phyloP scores from a whole-genome alignment of 2,888 invertebrate genomes.

The Autographa pulchrina region DNA sequence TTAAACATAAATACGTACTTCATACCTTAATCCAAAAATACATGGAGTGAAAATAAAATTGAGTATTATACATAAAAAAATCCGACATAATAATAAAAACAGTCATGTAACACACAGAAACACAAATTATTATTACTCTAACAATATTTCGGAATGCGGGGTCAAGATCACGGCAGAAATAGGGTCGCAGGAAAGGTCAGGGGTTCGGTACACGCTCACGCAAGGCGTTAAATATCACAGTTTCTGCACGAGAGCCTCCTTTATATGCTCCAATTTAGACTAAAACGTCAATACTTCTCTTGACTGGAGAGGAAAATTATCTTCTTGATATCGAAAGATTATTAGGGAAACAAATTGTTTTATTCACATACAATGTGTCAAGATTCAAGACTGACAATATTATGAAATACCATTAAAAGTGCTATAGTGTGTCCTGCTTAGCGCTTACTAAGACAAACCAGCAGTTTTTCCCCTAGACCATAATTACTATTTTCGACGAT shows the following conservation, averaged over 20 bases:
- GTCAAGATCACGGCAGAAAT: conserved; percentile 1
- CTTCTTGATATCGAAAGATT: neutral
- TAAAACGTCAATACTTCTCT: neutral
- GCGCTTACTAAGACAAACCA: no score
- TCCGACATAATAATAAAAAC: neutral
- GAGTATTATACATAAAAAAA: neutral
- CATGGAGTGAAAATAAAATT: no score
- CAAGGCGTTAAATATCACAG: conserved; percentile 2
- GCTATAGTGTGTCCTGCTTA: no score
- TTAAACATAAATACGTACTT: no score
- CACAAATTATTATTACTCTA: conserved; percentile 1
- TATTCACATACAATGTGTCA: no score
- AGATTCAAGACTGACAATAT: no score
- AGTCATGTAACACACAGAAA: neutral
- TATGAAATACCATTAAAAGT: no score
- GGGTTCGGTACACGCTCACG: conserved; percentile 1
- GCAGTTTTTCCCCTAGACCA: no score
- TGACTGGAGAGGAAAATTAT: neutral
- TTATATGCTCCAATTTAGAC: neutral
- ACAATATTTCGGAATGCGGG: neutral
- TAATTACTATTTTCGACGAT: no score
- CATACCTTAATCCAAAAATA: no score
- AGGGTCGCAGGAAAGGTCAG: conserved; percentile 3
- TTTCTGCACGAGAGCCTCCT: neutral
- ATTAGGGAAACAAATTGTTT: no score